Base-by-base conservation (phyloP, 1,140 invertebrate species). In the Pectinophora gossypiella region DNA sequence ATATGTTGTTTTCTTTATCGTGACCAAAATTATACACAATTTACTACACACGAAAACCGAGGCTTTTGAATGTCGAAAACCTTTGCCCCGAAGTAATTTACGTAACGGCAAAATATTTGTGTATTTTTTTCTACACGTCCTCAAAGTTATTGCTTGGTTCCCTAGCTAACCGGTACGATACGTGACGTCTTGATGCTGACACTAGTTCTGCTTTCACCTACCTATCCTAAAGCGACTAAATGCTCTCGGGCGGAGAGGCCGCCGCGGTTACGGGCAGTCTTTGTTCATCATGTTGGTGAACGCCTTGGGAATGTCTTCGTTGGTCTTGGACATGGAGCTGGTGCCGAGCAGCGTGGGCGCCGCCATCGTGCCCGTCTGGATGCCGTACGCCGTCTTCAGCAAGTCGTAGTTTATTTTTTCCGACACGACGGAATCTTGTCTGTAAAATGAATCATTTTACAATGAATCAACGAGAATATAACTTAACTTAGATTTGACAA, bases 331-430 rank as follows among this genome's bases (percentile, higher is more conserved):
- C 47, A 90, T 90, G 38, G 54, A 74, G 67, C 90, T 91, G 48
- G 90, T 89, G 20, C 95, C 95, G 2, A 96, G 85, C 49, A 97
- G 88, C 56, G 94, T 92, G 5, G 95, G 93, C 78, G 95, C 95
- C 1, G 92, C 76, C 16, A 92, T 76, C 46, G 90, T 88, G 13
- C 95, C 95, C 42, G 90, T 89, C 75, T 95, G 92, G 19, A 98
- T 95, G 16, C 89, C 89, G 66, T 93, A 86, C 18, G 95, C 91
- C 22, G 91, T 93, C 68, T 92, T 94, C 38, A 99, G 74, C 20
- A 99, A 85, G 88, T 99, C 98, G 77, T 99, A 99, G 74, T 96
- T 97, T 47, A 99, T 98, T 53, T 90, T 87, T 61, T 99, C 95
- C 1, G 91, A 91, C 2, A 99, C 95, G 38, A 94, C 89, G 0